Evolutionary conservation across 2,888 invertebrate genomes (phyloP).

Genomic region (Thyatira batis): DNA sequence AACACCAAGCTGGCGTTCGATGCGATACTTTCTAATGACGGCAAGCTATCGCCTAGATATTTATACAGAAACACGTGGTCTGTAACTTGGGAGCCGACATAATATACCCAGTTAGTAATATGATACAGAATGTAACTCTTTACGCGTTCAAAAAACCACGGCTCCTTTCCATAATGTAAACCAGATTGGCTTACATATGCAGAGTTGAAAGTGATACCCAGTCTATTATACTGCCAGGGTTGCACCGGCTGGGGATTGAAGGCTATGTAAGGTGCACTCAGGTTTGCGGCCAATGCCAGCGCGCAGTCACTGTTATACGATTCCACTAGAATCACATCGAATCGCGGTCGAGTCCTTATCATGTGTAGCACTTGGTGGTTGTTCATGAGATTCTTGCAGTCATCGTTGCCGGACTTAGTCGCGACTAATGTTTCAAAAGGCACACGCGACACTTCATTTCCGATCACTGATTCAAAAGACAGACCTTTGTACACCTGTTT

Average conservation of each 20-base stretch:
- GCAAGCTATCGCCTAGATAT: slow-evolving; percentile 78
- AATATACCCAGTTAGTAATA: slow-evolving; percentile 73
- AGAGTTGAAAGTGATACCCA: slow-evolving; percentile 78
- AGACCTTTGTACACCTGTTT: slow-evolving; percentile 67
- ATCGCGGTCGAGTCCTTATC: slow-evolving; percentile 76
- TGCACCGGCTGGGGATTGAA: slow-evolving; percentile 80
- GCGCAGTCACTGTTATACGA: slow-evolving; percentile 89
- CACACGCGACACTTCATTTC: slow-evolving; percentile 72
- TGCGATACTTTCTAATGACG: slow-evolving; percentile 80
- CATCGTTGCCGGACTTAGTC: slow-evolving; percentile 75
- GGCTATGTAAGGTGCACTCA: slow-evolving; percentile 84
- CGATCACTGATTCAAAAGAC: slow-evolving; percentile 75
- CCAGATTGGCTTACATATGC: slow-evolving; percentile 73
- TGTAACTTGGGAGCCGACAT: slow-evolving; percentile 68
- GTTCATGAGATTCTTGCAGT: slow-evolving; percentile 74
- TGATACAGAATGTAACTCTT: slow-evolving; percentile 69
- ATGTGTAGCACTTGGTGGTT: slow-evolving; percentile 79
- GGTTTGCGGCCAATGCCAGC: slow-evolving; percentile 85
- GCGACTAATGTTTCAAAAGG: slow-evolving; percentile 74
- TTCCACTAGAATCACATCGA: slow-evolving; percentile 88
- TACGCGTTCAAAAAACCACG: slow-evolving; percentile 73
- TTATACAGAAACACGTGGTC: slow-evolving; percentile 73
- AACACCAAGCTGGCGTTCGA: slow-evolving; percentile 82
- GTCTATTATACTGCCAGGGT: slow-evolving; percentile 78
- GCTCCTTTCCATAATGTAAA: slow-evolving; percentile 69